Evolutionary conservation across 2,888 invertebrate species (phyloP).

Genomic region (Scaptomyza caliginosa): DNA sequence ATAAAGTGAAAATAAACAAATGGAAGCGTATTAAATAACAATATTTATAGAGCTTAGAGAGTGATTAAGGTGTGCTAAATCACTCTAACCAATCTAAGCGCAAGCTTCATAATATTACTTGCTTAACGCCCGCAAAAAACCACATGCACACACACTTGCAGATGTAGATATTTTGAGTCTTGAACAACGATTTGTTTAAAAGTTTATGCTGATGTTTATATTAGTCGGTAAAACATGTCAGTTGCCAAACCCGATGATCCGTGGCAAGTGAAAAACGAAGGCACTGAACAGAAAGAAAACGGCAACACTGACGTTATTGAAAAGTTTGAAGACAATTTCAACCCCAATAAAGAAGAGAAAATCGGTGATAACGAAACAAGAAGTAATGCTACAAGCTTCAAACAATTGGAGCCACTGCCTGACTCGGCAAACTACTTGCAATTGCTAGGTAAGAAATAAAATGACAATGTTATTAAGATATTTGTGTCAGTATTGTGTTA

Average conservation of each 20-base stretch:
- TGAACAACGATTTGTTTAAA: constrained; percentile 8
- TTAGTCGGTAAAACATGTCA: constrained; percentile 63
- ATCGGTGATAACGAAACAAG: constrained; percentile 8
- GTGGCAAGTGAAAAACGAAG: constrained; percentile 59
- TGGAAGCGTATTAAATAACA: neutral
- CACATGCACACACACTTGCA: neutral
- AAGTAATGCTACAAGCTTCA: constrained; percentile 37
- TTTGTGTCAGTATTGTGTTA: neutral
- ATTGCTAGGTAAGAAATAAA: constrained; percentile 86
- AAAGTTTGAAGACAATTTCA: constrained; percentile 66
- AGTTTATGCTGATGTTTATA: constrained; percentile 19
- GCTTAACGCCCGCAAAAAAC: neutral
- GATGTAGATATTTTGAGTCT: constrained; percentile 3
- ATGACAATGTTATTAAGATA: neutral
- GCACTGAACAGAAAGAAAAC: constrained; percentile 18
- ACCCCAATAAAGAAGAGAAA: constrained; percentile 11
- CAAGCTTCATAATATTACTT: neutral
- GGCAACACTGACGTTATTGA: constrained; percentile 27
- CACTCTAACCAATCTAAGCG: neutral
- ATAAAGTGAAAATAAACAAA: neutral
- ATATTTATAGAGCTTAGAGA: neutral
- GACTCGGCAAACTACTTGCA: constrained; percentile 85
- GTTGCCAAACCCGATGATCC: constrained; percentile 67
- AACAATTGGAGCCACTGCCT: constrained; percentile 83
- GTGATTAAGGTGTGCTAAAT: neutral